Percentiles rank a stretch among this genome's conserved stretches.
phyloP scores from a whole-genome alignment of 2,888 invertebrate species.

The Itoplectis maculator region DNA sequence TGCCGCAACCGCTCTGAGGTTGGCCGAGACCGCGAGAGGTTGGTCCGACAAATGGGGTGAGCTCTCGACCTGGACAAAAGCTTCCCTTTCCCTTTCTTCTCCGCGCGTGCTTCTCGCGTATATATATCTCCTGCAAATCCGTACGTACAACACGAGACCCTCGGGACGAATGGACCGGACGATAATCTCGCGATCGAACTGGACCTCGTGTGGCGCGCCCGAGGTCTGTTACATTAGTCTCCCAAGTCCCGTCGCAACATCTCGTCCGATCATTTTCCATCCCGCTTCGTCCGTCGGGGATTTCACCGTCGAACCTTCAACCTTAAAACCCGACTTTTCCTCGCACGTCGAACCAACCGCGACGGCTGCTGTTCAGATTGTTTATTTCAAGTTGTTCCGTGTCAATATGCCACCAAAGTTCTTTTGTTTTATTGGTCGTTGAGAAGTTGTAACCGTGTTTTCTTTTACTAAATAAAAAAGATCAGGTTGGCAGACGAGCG shows the following conservation, averaged over 20 bases:
- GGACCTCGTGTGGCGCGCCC: constrained; percentile 28
- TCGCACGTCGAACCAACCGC: not conserved
- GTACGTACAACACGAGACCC: constrained; percentile 43
- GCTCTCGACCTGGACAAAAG: constrained; percentile 46
- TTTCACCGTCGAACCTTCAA: constrained; percentile 1
- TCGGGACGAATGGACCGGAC: constrained; percentile 40
- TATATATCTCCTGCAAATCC: constrained; percentile 41
- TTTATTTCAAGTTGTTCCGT: not conserved
- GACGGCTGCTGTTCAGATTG: not conserved
- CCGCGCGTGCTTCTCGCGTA: constrained; percentile 6
- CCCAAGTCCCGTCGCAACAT: not conserved
- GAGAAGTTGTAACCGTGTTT: no score
- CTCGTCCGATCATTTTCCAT: constrained; percentile 3
- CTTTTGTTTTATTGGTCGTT: no score
- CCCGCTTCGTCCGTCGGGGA: not conserved
- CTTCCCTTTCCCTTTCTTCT: not conserved
- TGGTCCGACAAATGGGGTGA: constrained; percentile 10
- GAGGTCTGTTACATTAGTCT: constrained; percentile 1
- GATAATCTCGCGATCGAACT: constrained; percentile 57
- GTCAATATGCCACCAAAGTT: no score
- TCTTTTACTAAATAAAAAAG: no score
- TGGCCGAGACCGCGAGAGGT: not conserved
- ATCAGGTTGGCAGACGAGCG: no score
- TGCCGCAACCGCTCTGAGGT: not conserved
- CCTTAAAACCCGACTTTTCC: not conserved